A percentile compares a stretch with the other conserved stretches of the same genome.
Conservation (phyloP, 2,797 vertebrate species). For the Channallabes apus region DNA sequence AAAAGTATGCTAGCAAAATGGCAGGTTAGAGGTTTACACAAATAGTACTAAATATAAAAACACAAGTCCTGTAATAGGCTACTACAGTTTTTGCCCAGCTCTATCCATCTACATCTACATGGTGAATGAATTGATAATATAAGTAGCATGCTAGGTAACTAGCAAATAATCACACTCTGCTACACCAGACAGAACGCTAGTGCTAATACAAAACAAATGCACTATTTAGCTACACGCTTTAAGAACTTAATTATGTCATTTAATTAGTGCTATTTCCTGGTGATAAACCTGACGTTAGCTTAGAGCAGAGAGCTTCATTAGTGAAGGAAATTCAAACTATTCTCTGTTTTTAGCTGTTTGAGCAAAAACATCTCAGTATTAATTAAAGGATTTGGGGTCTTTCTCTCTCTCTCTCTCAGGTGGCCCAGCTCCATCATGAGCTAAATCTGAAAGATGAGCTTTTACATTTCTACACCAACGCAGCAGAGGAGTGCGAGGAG, state of each 20-base stretch:
- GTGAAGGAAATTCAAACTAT: neutral
- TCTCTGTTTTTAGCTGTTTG: neutral
- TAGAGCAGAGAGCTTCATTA: no score
- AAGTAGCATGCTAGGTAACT: neutral
- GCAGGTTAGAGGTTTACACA: no score
- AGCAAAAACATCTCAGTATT: neutral
- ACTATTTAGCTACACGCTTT: neutral
- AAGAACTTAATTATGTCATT: neutral
- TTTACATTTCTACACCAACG: constrained; percentile 93
- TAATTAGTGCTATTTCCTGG: neutral
- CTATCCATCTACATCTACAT: neutral
- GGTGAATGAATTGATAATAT: neutral
- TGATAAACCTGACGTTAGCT: neutral
- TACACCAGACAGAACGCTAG: neutral
- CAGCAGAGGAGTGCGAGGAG: constrained; percentile 87
- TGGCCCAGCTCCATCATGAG: constrained; percentile 93
- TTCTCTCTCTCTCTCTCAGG: constrained; percentile 68
- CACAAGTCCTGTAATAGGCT: neutral
- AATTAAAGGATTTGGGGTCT: neutral
- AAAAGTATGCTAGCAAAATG: neutral
- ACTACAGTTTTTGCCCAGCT: neutral
- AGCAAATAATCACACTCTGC: neutral
- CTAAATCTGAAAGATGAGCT: constrained; percentile 97
- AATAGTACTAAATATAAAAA: neutral
- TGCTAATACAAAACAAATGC: neutral